Percentiles rank a stretch among this genome's conserved stretches.
phyloP scores from a whole-genome alignment of 2,113 vertebrate genomes.

The Sebastes schlegelii region DNA sequence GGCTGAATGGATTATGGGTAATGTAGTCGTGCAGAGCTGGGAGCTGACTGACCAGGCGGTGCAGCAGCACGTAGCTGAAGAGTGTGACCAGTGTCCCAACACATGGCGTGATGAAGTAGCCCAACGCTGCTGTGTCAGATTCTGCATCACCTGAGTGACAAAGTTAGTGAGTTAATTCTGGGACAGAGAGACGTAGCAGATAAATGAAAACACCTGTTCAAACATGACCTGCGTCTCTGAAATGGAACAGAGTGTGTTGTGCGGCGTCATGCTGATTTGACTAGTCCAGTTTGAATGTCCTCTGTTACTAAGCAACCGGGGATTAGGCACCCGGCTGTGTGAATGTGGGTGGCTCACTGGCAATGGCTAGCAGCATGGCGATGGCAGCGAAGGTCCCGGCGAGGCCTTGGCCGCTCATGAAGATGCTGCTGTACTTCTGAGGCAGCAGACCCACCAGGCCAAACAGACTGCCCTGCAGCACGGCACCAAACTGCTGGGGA shows the following conservation, averaged over 20 bases:
- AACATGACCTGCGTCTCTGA: background rate
- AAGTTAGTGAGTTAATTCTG: background rate
- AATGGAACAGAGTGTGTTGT: background rate
- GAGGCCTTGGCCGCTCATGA: conserved; percentile 91
- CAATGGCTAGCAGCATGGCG: conserved; percentile 89
- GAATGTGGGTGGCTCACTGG: conserved; percentile 83
- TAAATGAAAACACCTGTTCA: background rate
- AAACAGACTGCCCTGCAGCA: conserved; percentile 90
- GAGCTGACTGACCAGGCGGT: conserved; percentile 81
- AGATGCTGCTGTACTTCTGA: conserved; percentile 87
- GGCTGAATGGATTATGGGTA: conserved; percentile 27
- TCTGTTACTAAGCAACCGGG: conserved; percentile 62
- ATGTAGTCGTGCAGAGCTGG: conserved; percentile 1
- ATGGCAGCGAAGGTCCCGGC: conserved; percentile 90
- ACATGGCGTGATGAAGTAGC: conserved; percentile 92
- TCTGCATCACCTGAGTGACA: conserved; percentile 81
- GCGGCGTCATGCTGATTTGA: conserved; percentile 22
- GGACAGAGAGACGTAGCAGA: background rate
- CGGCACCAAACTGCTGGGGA: conserved; percentile 86
- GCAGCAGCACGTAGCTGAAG: conserved; percentile 86
- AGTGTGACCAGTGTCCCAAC: conserved; percentile 87
- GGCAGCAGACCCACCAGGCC: conserved; percentile 89
- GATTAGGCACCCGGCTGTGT: background rate
- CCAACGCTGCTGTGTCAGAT: conserved; percentile 82
- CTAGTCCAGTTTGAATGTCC: conserved; percentile 6